These are phyloP conservation scores for Remorina albescens DNA, from an alignment of 2,797 vertebrate species.

Conservation along the genomic window DNA sequence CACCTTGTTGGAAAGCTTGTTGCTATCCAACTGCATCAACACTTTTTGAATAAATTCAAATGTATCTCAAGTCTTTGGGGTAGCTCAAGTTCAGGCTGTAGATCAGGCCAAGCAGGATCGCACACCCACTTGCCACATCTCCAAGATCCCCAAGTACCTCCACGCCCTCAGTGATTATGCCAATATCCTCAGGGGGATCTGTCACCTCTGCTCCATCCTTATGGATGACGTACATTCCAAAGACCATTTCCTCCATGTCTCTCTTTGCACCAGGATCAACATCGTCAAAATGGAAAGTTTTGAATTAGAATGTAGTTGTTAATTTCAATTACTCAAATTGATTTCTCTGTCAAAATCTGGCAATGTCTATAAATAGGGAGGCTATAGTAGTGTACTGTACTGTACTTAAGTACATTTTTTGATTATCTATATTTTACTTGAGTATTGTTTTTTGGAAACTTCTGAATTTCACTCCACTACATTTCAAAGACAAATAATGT, in stretches of 20 bases:
- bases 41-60: no score
- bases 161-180: background rate
- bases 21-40: background rate
- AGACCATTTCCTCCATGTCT: conserved; percentile 5
- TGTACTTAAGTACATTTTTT: no score
- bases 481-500: no score
- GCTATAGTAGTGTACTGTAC: no score
- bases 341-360: no score
- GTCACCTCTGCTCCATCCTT: no score
- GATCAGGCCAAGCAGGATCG: background rate
- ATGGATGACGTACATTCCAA: background rate
- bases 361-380: no score
- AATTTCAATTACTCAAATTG: no score
- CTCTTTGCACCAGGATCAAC: conserved; percentile 2
- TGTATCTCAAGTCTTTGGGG: background rate
- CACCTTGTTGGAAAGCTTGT: background rate
- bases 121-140: conserved; percentile 1
- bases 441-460: no score
- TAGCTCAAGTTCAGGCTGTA: conserved; percentile 7
- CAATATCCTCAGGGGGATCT: background rate
- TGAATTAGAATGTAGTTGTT: no score
- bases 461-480: no score
- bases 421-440: no score
- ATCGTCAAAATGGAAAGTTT: conserved; percentile 13
- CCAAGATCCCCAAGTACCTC: background rate